These are phyloP conservation scores for Pedionomus torquatus DNA, from an alignment of 2,113 vertebrate species.

Conservation along the genomic window DNA sequence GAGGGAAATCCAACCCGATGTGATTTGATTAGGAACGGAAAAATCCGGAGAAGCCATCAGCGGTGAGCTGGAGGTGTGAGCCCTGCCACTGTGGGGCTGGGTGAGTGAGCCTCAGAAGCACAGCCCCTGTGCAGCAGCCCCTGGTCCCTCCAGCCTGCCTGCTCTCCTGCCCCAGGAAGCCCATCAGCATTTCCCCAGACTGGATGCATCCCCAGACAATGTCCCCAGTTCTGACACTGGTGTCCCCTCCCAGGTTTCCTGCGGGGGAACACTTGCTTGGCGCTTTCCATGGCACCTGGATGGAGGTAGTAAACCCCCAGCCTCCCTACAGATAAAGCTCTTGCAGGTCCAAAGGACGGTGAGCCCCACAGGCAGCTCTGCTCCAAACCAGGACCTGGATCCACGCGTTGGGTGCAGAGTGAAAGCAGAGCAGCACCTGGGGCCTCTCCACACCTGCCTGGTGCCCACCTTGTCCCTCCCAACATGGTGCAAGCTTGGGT, in stretches of 20 bases:
- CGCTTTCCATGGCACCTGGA: neutral
- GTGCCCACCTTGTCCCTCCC: neutral
- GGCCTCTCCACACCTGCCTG: neutral
- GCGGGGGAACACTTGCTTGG: fast-evolving
- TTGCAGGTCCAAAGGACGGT: neutral
- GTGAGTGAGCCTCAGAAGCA: neutral
- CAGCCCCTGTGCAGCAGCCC: fast-evolving
- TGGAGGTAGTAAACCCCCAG: neutral
- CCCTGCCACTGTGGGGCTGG: neutral
- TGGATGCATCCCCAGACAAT: neutral
- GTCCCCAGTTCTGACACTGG: neutral
- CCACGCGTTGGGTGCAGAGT: fast-evolving
- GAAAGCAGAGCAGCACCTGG: neutral
- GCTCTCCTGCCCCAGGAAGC: fast-evolving
- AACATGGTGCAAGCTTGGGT: neutral
- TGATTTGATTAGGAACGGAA: neutral
- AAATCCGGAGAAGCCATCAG: neutral
- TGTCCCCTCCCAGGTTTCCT: fast-evolving
- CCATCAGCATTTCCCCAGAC: neutral
- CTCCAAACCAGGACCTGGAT: neutral
- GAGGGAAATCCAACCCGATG: neutral
- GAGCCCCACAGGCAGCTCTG: neutral
- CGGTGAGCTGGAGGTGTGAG: neutral
- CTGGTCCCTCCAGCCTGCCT: fast-evolving
- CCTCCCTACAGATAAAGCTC: neutral